Conservation (phyloP, 1,140 invertebrate species). For the Ruditapes philippinarum region DNA sequence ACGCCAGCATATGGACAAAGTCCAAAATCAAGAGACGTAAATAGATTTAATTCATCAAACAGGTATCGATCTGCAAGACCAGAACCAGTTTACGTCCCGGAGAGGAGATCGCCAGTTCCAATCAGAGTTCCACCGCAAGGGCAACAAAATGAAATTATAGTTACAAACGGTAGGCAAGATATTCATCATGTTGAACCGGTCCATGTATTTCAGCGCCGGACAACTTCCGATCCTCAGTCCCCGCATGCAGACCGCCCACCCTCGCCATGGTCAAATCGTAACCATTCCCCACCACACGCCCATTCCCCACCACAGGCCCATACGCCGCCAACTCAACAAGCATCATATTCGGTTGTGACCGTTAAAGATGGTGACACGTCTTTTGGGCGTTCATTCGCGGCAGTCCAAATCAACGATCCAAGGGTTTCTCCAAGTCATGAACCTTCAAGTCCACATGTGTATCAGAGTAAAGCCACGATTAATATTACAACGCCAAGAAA, state of each 20-base stretch:
- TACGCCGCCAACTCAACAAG: not conserved
- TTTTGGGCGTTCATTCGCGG: constrained; percentile 62
- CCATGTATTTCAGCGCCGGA: constrained; percentile 3
- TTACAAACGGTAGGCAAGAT: not conserved
- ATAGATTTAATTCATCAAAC: constrained; percentile 7
- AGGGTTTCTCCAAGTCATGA: not conserved
- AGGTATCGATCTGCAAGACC: constrained; percentile 27
- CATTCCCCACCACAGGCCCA: not conserved
- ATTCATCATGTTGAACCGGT: constrained; percentile 27
- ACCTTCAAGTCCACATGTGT: not conserved
- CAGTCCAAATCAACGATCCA: constrained; percentile 52
- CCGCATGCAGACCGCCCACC: not conserved
- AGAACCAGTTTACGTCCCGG: constrained; percentile 13
- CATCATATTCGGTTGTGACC: constrained; percentile 17
- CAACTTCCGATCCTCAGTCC: not conserved
- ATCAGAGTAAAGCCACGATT: constrained; percentile 20
- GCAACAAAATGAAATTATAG: not conserved
- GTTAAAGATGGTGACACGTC: constrained; percentile 44
- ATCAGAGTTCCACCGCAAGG: not conserved
- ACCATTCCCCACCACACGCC: not conserved
- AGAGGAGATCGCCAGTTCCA: not conserved
- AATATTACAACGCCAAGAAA: not conserved
- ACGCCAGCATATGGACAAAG: not conserved
- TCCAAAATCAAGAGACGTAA: constrained; percentile 58
- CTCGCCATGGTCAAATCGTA: not conserved